Evolutionary conservation across 2,113 vertebrate genomes (phyloP), one percentile per base, ranked within the genome.

Genomic region (Phrynocephalus versicolor): DNA sequence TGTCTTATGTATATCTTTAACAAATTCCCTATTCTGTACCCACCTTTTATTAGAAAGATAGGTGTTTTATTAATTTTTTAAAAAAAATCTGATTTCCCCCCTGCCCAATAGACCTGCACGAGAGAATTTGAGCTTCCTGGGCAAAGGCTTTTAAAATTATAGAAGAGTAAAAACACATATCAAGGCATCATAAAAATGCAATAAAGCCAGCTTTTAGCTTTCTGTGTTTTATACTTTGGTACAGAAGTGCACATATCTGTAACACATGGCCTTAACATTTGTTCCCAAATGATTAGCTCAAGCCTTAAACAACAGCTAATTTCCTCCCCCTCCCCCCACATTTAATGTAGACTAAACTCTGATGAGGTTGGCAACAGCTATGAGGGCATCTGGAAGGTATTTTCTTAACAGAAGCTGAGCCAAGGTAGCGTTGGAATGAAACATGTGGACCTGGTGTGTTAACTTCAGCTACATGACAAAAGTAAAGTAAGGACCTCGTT

Each of bases 321-420:
- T 9, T 67, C 2, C 23, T 23, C 21, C 15, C 23, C 27, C 9
- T 67, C 2, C 23, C 23, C 21, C 15, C 23, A 16, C 9, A 6
- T n/a, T 39, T 88, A 85, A 85, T 3, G 41, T 87, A 92, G 88
- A 87, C 58, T 90, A 89, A 95, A 89, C 67, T 89, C 75, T 77
- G 87, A 85, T 91, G 89, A 60, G 33, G 67, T 90, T 71, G 93
- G 30, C 83, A 91, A 90, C 55, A 93, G 89, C 72, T 87, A 80
- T 85, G 85, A 86, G 90, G 83, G 81, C 92, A 94, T 95, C 93
- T 95, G 96, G 94, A 96, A 97, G 70, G 79, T 82, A 95, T 96
- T 94, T 92, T 84, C 88, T 55, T 69, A 89, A 84, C 25, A 92
- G 86, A 94, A 89, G 93, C 81, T 92, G 71, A 89, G 89, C 80